phyloP scores from a whole-genome alignment of 2,113 vertebrate species.

The Eptatretus burgeri region DNA sequence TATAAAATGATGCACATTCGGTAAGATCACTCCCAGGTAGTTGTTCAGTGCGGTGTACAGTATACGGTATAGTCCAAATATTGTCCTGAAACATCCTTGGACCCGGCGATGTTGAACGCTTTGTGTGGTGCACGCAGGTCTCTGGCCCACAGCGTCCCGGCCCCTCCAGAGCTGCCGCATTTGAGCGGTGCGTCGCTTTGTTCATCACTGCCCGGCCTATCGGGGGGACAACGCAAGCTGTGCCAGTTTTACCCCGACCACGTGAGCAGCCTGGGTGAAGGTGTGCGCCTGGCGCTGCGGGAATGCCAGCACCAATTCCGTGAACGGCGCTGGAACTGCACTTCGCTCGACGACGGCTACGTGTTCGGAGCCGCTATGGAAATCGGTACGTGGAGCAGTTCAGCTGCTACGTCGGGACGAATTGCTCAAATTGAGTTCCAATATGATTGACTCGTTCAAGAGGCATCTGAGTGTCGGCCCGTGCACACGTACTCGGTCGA shows the following conservation, averaged over 20 bases:
- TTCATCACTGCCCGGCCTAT: constrained; percentile 3
- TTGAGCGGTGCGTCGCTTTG: background rate
- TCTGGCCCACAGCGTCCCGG: constrained; percentile 3
- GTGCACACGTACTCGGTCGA: too few relatives aligned
- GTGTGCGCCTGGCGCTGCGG: background rate
- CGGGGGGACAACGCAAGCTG: background rate
- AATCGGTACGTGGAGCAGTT: too few relatives aligned
- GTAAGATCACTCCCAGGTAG: too few relatives aligned
- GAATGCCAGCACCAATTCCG: constrained; percentile 4
- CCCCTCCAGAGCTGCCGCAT: background rate
- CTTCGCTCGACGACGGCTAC: background rate
- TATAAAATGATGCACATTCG: too few relatives aligned
- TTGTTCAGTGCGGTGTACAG: too few relatives aligned
- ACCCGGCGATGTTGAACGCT: too few relatives aligned
- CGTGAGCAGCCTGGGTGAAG: background rate
- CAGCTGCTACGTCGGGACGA: too few relatives aligned
- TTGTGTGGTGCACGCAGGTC: background rate
- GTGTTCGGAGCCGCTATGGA: background rate
- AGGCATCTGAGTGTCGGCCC: too few relatives aligned
- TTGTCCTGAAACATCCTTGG: too few relatives aligned
- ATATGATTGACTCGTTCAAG: too few relatives aligned
- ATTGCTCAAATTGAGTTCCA: too few relatives aligned
- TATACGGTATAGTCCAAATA: too few relatives aligned
- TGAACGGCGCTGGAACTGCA: constrained; percentile 5
- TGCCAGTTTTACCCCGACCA: constrained; percentile 3